Conservation (phyloP, 1,140 invertebrate genomes). For the Fopius arisanus region DNA sequence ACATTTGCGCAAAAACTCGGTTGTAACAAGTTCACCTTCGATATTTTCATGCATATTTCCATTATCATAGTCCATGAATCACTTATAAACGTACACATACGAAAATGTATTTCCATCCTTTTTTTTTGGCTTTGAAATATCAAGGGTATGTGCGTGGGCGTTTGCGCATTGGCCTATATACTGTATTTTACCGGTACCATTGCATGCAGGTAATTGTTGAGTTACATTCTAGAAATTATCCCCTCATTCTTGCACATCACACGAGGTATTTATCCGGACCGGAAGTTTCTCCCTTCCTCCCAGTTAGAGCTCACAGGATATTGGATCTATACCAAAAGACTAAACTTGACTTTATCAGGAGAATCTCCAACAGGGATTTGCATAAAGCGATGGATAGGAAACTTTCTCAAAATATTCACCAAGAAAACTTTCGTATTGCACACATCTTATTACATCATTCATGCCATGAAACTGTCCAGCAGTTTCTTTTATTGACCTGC, state of each 20-base stretch:
- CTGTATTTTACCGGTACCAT: constrained; percentile 6
- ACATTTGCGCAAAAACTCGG: neutral
- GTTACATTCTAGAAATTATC: constrained; percentile 13
- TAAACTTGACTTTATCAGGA: constrained; percentile 1
- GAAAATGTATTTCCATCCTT: neutral
- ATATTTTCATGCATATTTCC: neutral
- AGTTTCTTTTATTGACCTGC: constrained; percentile 24
- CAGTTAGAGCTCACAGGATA: constrained; percentile 14
- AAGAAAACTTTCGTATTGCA: neutral
- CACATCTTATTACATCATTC: constrained; percentile 13
- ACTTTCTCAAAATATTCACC: neutral
- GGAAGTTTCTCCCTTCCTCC: neutral
- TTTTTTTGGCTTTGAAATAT: neutral
- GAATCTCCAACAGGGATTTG: neutral
- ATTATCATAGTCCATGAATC: neutral
- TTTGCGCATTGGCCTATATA: constrained; percentile 8
- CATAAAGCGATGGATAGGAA: neutral
- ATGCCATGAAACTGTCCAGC: constrained; percentile 27
- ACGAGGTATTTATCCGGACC: neutral
- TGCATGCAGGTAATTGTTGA: constrained; percentile 23
- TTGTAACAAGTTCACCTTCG: neutral
- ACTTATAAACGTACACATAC: neutral
- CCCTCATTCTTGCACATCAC: constrained; percentile 4
- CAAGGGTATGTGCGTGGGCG: neutral
- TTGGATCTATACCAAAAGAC: neutral